Base-by-base conservation (phyloP, 2,888 invertebrate species). In the Neria commutata region DNA sequence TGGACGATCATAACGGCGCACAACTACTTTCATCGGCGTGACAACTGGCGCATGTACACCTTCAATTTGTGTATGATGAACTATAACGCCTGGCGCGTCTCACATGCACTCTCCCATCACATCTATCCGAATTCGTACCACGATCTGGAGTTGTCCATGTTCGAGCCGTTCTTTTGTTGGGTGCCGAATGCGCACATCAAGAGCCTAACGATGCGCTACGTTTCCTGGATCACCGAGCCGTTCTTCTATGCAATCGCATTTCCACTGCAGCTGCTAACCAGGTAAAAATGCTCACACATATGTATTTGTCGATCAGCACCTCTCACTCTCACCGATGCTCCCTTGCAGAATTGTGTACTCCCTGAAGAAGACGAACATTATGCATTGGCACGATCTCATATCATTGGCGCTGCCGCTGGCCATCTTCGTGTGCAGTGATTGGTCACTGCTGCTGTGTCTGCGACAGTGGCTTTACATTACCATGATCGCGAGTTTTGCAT, bases 91-190 rank as follows among this genome's bases (percentile, higher is more conserved):
- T 92, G 91, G 86, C 84, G 92, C 60, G 86, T 92, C 37, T 88
- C 88, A 0, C 93, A 93, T 71, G 88, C 84, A 0, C 75, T 93
- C 42, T 91, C 91, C 33, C 93, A 93, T 77, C 93, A 94, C 73
- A 81, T 89, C 8, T 91, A 87, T 73, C 87, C 92, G 0, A 93
- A 94, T 74, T 90, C 92, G 0, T 79, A 89, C 3, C 85, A 88
- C 78, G 93, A 93, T 78, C 81, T 88, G 62, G 91, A 93, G 76
- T 82, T 92, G 14, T 87, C 88, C 51, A 81, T 85, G 53, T 81
- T 87, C 33, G 90, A 91, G 73, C 92, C 92, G 0, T 73, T 89
- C 34, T 75, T 90, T 1, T 84, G 86, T 48, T 92, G 86, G 83
- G 77, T 89, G 52, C 90, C 92, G 0, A 78, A 69, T 71, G 72